These are phyloP conservation scores for Cairina moschata DNA, from an alignment of 2,113 vertebrate species.

Conservation along the genomic window DNA sequence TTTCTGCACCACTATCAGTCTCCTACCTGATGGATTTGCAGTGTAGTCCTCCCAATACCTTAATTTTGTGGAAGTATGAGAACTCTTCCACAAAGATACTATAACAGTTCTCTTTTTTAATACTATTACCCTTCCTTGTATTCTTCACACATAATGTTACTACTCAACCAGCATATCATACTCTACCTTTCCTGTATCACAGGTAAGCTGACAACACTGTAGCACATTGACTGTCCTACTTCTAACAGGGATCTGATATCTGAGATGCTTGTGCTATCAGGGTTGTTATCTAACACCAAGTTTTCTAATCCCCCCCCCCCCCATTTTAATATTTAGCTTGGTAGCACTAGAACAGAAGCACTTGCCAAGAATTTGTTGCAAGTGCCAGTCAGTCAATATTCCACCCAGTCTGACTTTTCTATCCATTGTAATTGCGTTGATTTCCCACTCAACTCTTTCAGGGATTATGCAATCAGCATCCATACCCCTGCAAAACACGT, in stretches of 20 bases:
- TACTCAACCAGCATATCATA: background rate
- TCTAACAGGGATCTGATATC: background rate
- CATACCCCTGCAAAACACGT: background rate
- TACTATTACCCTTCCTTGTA: background rate
- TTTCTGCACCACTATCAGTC: background rate
- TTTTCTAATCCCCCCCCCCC: background rate
- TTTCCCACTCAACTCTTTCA: background rate
- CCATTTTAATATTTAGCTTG: background rate
- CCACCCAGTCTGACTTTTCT: background rate
- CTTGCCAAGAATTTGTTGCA: background rate
- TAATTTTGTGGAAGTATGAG: background rate
- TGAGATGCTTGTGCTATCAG: background rate
- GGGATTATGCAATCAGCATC: background rate
- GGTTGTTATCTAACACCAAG: background rate
- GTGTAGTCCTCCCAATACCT: background rate
- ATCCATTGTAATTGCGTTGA: background rate
- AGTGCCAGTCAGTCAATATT: background rate
- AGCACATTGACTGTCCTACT: background rate
- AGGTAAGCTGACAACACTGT: background rate
- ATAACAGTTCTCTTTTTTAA: background rate
- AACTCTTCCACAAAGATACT: background rate
- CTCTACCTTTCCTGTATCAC: no score
- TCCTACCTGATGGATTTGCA: background rate
- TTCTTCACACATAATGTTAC: background rate
- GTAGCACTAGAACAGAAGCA: background rate